phyloP scores from a whole-genome alignment of 2,113 vertebrate genomes.

The Smithornis capensis region DNA sequence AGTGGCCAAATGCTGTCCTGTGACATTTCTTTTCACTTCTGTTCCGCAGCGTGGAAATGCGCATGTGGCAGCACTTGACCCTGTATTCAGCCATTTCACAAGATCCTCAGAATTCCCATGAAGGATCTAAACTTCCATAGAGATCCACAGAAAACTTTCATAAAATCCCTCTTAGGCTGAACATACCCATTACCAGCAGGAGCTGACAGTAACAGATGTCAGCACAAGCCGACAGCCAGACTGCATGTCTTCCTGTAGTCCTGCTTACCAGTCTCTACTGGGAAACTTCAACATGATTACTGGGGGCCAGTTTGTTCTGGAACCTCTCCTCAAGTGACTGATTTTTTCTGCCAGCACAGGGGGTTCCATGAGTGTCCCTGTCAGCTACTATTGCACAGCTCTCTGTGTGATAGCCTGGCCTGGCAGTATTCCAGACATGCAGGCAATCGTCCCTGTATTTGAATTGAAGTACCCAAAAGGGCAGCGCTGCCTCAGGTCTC shows the following conservation, averaged over 20 bases:
- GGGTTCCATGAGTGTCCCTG: background rate
- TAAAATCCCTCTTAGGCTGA: background rate
- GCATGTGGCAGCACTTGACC: background rate
- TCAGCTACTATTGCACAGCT: background rate
- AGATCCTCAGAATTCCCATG: background rate
- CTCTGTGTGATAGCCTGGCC: background rate
- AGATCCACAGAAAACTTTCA: background rate
- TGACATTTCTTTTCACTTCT: background rate
- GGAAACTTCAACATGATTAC: background rate
- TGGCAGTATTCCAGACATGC: accelerated
- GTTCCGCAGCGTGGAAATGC: background rate
- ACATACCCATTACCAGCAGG: background rate
- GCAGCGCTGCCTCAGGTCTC: background rate
- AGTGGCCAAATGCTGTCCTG: background rate
- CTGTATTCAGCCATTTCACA: background rate
- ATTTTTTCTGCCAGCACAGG: background rate
- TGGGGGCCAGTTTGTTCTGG: background rate
- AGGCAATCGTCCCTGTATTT: background rate
- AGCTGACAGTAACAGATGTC: background rate
- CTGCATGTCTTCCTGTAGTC: background rate
- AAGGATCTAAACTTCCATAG: background rate
- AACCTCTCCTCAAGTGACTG: background rate
- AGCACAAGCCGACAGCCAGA: background rate
- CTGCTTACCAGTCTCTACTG: background rate
- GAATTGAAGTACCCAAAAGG: background rate